Conservation (phyloP, 2,113 vertebrate genomes). For the Uria aalge region DNA sequence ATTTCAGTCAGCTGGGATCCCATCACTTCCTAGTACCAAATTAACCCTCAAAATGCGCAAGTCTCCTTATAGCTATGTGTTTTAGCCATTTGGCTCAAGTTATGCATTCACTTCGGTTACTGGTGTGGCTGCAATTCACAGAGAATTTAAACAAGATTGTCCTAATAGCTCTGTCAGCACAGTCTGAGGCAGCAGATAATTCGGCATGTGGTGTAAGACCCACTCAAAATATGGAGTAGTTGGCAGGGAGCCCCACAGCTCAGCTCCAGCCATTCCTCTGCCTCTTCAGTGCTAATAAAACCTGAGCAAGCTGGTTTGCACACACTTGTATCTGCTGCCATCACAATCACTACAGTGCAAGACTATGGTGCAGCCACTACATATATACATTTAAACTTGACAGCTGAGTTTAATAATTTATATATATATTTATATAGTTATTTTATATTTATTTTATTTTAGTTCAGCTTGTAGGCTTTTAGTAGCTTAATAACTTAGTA, state of each 20-base stretch:
- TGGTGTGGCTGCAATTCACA: background rate
- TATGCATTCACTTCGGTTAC: background rate
- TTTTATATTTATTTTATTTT: background rate
- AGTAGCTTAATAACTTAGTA: constrained; percentile 9
- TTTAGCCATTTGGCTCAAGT: background rate
- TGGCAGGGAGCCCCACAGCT: background rate
- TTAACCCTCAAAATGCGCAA: background rate
- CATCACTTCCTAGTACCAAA: background rate
- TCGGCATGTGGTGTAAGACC: background rate
- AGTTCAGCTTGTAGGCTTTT: background rate
- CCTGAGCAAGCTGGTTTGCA: background rate
- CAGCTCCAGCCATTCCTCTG: background rate
- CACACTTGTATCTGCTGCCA: background rate
- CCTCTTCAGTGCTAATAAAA: background rate
- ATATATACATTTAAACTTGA: background rate
- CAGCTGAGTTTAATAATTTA: background rate
- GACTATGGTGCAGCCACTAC: background rate
- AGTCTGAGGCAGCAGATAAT: background rate
- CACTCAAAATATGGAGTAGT: background rate
- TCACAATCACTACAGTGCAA: background rate
- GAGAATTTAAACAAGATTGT: background rate
- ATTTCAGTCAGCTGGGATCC: background rate
- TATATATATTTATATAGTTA: background rate
- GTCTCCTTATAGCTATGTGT: background rate
- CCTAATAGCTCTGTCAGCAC: background rate